Percentiles rank a stretch among this genome's conserved stretches.
Conservation (phyloP, 2,797 vertebrate species). For the Enoplosus armatus region DNA sequence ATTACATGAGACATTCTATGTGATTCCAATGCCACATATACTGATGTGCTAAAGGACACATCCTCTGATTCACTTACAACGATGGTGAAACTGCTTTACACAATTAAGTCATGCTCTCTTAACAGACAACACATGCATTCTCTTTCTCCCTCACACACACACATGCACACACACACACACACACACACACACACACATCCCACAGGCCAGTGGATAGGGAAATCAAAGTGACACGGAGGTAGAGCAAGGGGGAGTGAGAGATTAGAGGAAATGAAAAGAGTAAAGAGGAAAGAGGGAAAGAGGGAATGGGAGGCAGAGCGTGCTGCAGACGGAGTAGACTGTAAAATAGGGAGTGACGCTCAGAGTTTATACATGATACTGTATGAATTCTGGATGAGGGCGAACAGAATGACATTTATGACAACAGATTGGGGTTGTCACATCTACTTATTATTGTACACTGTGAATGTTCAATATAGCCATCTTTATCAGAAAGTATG, state of each 20-base stretch:
- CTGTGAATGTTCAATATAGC: constrained; percentile 6
- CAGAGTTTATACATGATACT: constrained; percentile 60
- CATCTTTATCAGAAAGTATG: constrained; percentile 3
- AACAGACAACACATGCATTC: constrained; percentile 67
- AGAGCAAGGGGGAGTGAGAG: constrained; percentile 81
- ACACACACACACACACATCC: constrained; percentile 64
- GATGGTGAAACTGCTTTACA: constrained; percentile 74
- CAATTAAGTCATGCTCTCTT: constrained; percentile 81
- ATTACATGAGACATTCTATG: constrained; percentile 62
- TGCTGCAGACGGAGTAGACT: constrained; percentile 79
- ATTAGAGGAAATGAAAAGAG: constrained; percentile 89
- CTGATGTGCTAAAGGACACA: constrained; percentile 72
- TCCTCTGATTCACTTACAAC: constrained; percentile 72
- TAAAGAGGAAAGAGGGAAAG: constrained; percentile 85
- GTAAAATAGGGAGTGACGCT: constrained; percentile 76
- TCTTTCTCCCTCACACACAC: constrained; percentile 6
- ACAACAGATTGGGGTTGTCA: constrained; percentile 16
- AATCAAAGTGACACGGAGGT: constrained; percentile 87
- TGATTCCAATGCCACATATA: constrained; percentile 67
- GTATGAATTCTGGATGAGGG: constrained; percentile 62
- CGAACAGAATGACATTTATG: constrained; percentile 17
- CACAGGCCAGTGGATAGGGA: constrained; percentile 87
- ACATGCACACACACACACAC: constrained; percentile 29
- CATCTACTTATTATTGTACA: constrained; percentile 7
- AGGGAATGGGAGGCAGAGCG: constrained; percentile 75